Evolutionary conservation across 2,888 invertebrate species (phyloP), one percentile per base, ranked within the genome.

Genomic region (Ochropacha duplaris): DNA sequence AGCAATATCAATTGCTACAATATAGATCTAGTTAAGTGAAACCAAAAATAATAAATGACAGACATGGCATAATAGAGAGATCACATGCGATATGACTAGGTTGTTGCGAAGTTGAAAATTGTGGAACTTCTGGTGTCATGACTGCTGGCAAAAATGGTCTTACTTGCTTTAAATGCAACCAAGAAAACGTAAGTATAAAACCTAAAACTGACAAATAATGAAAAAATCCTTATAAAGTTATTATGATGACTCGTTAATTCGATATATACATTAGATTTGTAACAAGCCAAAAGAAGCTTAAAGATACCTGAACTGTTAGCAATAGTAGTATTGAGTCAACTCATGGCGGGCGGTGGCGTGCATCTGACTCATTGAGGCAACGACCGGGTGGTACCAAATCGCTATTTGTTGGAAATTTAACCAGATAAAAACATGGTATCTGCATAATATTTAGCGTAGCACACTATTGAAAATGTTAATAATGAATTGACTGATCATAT

Each of bases 321-420:
- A 76, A 79, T 72, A 69, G 75, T 71, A 69, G 72, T 74, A 49
- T 39, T 22, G 58, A 61, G 68, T 57, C 68, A 59, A 68, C 65
- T 70, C 70, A 74, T 72, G 64, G n/a, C 50, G 50, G 24, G 14
- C 14, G 39, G 50, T n/a, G 28, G 71, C 76, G 68, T 75, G 75
- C 75, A 76, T 69, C 71, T 76, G 88, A 88, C 73, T 88, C 88
- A 88, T 68, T 83, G 81, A 84, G 87, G 83, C 79, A 79, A 79
- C 73, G 79, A 79, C 79, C 79, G 77, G 70, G 66, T 71, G 70
- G 72, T 68, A 69, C 65, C 66, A 68, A 73, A 72, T 72, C 59
- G 64, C 68, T 72, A 71, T 71, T 68, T 70, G 59, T 72, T 72
- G 65, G 68, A 62, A 67, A 70, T 68, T 68, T 64, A 50, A 54